Conservation (phyloP, 2,113 vertebrate species). For the Phyllopteryx taeniolatus region DNA sequence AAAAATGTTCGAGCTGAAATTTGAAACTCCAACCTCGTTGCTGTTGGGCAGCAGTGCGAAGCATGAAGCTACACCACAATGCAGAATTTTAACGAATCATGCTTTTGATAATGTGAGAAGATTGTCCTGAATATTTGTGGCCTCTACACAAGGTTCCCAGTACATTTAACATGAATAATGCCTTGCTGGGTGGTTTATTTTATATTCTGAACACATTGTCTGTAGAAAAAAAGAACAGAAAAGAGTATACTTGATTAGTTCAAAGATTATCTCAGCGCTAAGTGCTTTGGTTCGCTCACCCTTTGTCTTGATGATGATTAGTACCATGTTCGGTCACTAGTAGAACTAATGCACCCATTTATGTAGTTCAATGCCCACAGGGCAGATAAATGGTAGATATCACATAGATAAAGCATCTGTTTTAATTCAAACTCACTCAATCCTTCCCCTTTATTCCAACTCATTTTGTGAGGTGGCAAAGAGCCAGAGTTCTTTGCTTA, state of each 20-base stretch:
- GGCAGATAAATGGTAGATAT: conserved; percentile 34
- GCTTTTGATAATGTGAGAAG: not conserved
- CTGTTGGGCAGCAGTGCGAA: no score
- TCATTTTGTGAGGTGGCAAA: conserved; percentile 38
- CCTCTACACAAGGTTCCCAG: conserved; percentile 28
- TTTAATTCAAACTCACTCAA: conserved; percentile 19
- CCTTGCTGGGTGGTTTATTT: conserved; percentile 4
- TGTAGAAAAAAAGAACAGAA: conserved; percentile 13
- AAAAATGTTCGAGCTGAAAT: no score
- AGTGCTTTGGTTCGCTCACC: conserved; percentile 44
- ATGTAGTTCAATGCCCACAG: conserved; percentile 31
- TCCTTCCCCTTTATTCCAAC: conserved; percentile 38
- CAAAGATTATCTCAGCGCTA: conserved; percentile 45
- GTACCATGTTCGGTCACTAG: conserved; percentile 56
- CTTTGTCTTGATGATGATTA: conserved; percentile 43
- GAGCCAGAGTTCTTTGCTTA: conserved; percentile 43
- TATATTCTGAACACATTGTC: not conserved
- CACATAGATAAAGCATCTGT: conserved; percentile 40
- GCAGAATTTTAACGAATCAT: not conserved
- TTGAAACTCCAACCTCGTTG: no score
- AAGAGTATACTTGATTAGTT: conserved; percentile 51
- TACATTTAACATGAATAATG: conserved; percentile 23
- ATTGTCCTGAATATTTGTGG: not conserved
- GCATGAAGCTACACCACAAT: no score
- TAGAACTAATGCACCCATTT: conserved; percentile 53